phyloP scores from a whole-genome alignment of 1,140 invertebrate genomes.

The Helicorthomorpha holstii region DNA sequence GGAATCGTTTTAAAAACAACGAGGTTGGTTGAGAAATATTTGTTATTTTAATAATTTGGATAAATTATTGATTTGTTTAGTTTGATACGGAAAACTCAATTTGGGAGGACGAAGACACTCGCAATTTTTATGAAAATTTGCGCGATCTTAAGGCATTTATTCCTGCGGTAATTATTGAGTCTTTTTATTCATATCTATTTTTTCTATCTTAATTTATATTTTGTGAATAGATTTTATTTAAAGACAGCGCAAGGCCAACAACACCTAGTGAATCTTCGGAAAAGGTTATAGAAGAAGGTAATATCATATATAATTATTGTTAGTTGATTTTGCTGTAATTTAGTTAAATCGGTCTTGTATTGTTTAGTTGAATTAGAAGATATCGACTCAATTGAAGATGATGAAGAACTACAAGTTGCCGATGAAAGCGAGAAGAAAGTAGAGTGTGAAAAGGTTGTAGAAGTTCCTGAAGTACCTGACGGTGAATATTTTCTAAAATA shows the following conservation, averaged over 20 bases:
- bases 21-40: constrained; percentile 11
- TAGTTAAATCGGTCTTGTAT: constrained; percentile 10
- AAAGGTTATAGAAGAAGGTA: constrained; percentile 26
- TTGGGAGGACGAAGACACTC: constrained; percentile 92
- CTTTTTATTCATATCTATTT: too few species aligned
- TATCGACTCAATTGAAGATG: constrained; percentile 14
- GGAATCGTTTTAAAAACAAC: constrained; percentile 14
- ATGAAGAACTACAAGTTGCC: constrained; percentile 22
- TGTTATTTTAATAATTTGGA: neutral
- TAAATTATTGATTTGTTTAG: constrained; percentile 1
- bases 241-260: constrained; percentile 25
- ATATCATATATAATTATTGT: too few species aligned
- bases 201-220: too few species aligned
- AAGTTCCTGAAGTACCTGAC: too few species aligned
- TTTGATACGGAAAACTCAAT: constrained; percentile 14
- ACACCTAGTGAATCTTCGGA: constrained; percentile 14
- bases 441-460: too few species aligned
- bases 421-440: constrained; percentile 21
- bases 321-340: constrained; percentile 6
- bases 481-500: too few species aligned
- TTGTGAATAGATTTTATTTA: constrained; percentile 30
- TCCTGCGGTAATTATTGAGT: constrained; percentile 35
- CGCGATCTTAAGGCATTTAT: constrained; percentile 85
- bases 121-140: constrained; percentile 81
- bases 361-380: constrained; percentile 18